Evolutionary conservation across 1,140 invertebrate genomes (phyloP).

Genomic region (Antheraea pernyi): DNA sequence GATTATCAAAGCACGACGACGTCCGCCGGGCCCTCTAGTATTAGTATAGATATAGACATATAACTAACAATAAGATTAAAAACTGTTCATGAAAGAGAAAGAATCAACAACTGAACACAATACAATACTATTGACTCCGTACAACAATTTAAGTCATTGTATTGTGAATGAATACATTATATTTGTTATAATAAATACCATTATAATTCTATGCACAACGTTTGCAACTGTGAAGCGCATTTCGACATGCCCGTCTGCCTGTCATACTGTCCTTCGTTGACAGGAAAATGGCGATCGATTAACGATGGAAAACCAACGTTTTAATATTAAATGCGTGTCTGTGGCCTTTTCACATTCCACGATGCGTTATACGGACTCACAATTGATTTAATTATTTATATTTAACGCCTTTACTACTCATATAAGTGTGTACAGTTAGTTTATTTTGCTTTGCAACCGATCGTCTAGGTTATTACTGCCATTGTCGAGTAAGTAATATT

Average conservation of each 20-base stretch:
- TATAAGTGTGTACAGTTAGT: too few relatives aligned
- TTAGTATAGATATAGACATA: too few relatives aligned
- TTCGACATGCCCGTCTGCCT: constrained; percentile 42
- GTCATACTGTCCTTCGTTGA: constrained; percentile 38
- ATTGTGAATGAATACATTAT: constrained; percentile 17
- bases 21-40: too few relatives aligned
- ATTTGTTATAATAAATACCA: constrained; percentile 26
- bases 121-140: too few relatives aligned
- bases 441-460: too few relatives aligned
- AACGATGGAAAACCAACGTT: constrained; percentile 42
- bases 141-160: not conserved
- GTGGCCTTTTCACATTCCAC: constrained; percentile 16
- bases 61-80: too few relatives aligned
- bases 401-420: not conserved
- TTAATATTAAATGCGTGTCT: constrained; percentile 35
- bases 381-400: constrained; percentile 1
- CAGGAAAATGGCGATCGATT: constrained; percentile 50
- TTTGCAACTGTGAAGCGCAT: constrained; percentile 43
- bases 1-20: too few relatives aligned
- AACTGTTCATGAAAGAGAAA: too few relatives aligned
- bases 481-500: too few relatives aligned
- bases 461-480: too few relatives aligned
- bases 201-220: constrained; percentile 42
- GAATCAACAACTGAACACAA: too few relatives aligned
- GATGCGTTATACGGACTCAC: constrained; percentile 3